A percentile compares a stretch with the other conserved stretches of the same genome.
These are phyloP conservation scores for Parambassis ranga DNA, from an alignment of 2,797 vertebrate genomes.

Conservation along the genomic window DNA sequence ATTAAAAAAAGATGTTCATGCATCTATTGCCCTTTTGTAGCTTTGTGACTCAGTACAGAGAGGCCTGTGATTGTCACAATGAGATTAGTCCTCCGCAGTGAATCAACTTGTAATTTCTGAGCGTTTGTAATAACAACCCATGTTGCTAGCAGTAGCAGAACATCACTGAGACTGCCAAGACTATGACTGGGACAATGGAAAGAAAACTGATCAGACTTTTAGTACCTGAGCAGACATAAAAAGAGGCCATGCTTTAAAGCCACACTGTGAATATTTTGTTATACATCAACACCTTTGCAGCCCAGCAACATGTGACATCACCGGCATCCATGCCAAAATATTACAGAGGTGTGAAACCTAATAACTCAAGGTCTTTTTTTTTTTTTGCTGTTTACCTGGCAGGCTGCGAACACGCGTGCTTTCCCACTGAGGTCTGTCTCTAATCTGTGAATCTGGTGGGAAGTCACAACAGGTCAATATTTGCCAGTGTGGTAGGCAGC, in stretches of 20 bases:
- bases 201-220: not conserved
- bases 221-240: not conserved
- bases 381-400: constrained; percentile 25
- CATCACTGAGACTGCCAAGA: not conserved
- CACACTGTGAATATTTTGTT: not conserved
- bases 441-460: constrained; percentile 38
- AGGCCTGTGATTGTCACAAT: no score
- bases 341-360: constrained; percentile 28
- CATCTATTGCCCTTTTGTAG: no score
- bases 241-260: not conserved
- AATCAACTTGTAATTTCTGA: not conserved
- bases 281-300: not conserved
- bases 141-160: no score
- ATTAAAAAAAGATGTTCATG: no score
- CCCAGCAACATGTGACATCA: constrained; percentile 8
- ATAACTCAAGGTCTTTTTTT: constrained; percentile 28
- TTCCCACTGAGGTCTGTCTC: constrained; percentile 13
- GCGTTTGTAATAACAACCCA: not conserved
- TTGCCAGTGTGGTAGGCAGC: constrained; percentile 14
- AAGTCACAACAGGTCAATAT: constrained; percentile 53
- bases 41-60: no score
- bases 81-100: no score
- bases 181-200: not conserved
- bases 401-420: not conserved
- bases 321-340: constrained; percentile 5